phyloP scores from a whole-genome alignment of 2,888 invertebrate species.

The Drosophila infuscata region DNA sequence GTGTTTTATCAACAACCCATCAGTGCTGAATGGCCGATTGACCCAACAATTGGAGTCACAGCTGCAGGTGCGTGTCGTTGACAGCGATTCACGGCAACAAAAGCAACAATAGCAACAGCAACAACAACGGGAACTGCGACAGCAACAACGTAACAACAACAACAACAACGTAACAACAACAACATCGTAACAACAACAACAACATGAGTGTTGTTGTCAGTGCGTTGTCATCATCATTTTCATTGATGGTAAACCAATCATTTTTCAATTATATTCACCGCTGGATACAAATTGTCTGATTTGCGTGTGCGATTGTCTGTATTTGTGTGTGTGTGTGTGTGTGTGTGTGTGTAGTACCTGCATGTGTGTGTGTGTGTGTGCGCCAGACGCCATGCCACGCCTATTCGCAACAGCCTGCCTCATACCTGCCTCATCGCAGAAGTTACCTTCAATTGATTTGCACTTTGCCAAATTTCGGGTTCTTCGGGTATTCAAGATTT shows the following conservation, averaged over 20 bases:
- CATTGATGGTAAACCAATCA: conserved; percentile 80
- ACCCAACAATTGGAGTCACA: conserved; percentile 71
- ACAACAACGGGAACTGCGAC: conserved; percentile 8
- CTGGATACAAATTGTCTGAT: conserved; percentile 81
- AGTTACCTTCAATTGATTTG: conserved; percentile 31
- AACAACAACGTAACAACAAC: conserved; percentile 36
- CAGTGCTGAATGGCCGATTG: conserved; percentile 69
- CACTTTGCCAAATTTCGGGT: conserved; percentile 4
- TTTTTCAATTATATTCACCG: conserved; percentile 79
- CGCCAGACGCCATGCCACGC: conserved; percentile 49
- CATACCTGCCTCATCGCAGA: conserved; percentile 3
- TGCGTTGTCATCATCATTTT: conserved; percentile 75
- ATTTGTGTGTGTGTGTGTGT: not conserved
- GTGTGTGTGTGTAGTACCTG: conserved; percentile 4
- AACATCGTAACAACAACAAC: conserved; percentile 21
- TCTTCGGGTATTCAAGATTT: not conserved
- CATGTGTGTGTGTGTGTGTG: conserved; percentile 13
- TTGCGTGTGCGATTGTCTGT: conserved; percentile 52
- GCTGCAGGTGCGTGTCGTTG: conserved; percentile 75
- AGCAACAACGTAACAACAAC: conserved; percentile 27
- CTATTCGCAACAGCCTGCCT: conserved; percentile 12
- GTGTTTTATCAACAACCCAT: conserved; percentile 25
- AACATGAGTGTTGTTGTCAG: conserved; percentile 55
- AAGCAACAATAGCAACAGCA: conserved; percentile 32
- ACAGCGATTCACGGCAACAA: conserved; percentile 61